Evolutionary conservation across 2,797 vertebrate species (phyloP), one percentile per base, ranked within the genome.

Genomic region (Catamblyrhynchus diadema): DNA sequence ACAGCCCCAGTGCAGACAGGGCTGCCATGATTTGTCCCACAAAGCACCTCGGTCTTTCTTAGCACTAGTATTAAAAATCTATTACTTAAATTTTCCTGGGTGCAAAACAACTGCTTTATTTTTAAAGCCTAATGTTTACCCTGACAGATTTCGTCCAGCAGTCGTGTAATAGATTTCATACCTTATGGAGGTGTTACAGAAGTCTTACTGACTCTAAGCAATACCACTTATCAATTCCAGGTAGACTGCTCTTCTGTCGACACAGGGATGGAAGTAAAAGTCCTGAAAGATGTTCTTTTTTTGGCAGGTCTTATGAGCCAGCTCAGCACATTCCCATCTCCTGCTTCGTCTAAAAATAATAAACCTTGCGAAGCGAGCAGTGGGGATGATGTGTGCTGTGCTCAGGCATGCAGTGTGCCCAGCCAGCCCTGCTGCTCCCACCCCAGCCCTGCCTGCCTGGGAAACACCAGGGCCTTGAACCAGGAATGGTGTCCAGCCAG

Each of bases 341-440:
- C 44, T 78, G 90, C 94, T 96, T 89, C 25, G 0, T 87, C 93
- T 96, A 95, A 90, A 97, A 97, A 97, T 93, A 98, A 97, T 85
- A 96, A 96, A 62, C 54, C 39, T 61, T 94, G 77, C 2, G 2
- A 83, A 70, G 90, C 3, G 2, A 72, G 56, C 6, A 5, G 77
- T 32, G 3, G 14, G 79, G 81, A 61, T 88, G 90, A 92, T 75
- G 62, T 9, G 24, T 50, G 90, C 59, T 19, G 64, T 64, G 80
- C 12, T 4, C 85, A 90, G 75, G 84, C 91, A 60, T 12, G 71
- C 1, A 0, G 79, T 0, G 0, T 66, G 61, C 82, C 78, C 0
- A 0, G 70, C 28, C 78, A 95, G 84, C 67, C 53, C 94, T 44
- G 82, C 78, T n/a, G 83, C 42, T 85, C 72, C 67, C 51, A 30